A percentile compares a stretch with the other conserved stretches of the same genome.
These are phyloP conservation scores for Suricata suricatta DNA, from an alignment of 2,113 vertebrate genomes.

Conservation along the genomic window DNA sequence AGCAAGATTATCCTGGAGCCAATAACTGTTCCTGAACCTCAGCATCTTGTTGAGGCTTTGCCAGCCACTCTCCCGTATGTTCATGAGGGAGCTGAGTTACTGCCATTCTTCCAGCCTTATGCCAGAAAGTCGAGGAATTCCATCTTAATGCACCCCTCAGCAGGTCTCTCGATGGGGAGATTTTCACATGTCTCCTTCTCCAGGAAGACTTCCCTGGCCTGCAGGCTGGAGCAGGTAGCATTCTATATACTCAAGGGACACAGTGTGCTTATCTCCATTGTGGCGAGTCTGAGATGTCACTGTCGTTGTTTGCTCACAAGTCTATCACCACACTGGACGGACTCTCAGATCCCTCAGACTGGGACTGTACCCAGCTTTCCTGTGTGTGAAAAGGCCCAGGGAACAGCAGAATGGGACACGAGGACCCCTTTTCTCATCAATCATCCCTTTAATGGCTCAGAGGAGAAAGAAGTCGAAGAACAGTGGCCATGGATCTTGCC, in stretches of 20 bases:
- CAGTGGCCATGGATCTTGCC: not conserved
- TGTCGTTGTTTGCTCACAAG: not conserved
- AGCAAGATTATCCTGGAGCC: not conserved
- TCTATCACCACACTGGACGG: not conserved
- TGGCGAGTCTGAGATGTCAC: not conserved
- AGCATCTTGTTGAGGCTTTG: not conserved
- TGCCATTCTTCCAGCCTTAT: not conserved
- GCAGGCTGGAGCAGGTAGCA: not conserved
- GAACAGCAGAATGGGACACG: not conserved
- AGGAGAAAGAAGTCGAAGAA: not conserved
- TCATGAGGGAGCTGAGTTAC: not conserved
- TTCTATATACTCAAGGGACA: not conserved
- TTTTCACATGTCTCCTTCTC: not conserved
- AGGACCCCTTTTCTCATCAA: not conserved
- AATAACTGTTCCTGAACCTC: not conserved
- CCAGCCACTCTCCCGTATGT: not conserved
- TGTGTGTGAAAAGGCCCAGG: not conserved
- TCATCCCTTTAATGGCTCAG: not conserved
- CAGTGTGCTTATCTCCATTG: not conserved
- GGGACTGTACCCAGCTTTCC: not conserved
- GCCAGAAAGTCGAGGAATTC: not conserved
- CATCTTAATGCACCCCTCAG: not conserved
- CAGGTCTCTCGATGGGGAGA: not conserved
- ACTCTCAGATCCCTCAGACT: not conserved
- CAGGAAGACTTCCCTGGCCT: slow-evolving; percentile 9